A percentile compares a stretch with the other conserved stretches of the same genome.
phyloP scores from a whole-genome alignment of 2,888 invertebrate genomes.

The Temnothorax rugatulus region DNA sequence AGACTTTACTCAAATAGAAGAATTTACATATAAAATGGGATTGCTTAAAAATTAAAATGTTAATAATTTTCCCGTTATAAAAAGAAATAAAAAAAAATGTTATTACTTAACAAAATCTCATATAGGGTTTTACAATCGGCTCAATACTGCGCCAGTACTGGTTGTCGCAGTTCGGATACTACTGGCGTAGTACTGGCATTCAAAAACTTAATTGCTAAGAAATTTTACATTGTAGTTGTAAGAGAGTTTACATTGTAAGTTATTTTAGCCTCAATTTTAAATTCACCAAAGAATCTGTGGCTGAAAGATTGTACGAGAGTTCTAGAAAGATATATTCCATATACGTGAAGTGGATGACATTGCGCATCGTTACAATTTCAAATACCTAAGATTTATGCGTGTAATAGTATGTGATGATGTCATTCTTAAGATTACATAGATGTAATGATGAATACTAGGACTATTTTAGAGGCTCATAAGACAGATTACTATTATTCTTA shows the following conservation, averaged over 20 bases:
- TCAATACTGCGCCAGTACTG: too few relatives aligned
- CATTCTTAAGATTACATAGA: not conserved
- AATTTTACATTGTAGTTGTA: conserved; percentile 5
- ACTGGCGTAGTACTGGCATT: not conserved
- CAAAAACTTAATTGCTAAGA: not conserved
- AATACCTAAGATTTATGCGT: conserved; percentile 19
- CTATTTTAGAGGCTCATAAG: not conserved
- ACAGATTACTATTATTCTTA: conserved; percentile 15
- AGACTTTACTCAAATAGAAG: not conserved
- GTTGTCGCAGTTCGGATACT: too few relatives aligned
- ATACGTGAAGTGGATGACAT: conserved; percentile 4
- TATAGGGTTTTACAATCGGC: too few relatives aligned
- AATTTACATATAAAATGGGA: not conserved
- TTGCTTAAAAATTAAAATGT: not conserved
- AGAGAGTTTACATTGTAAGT: not conserved
- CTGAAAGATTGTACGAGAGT: not conserved
- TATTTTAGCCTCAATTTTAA: not conserved
- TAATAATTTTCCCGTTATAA: not conserved
- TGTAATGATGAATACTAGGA: conserved; percentile 19
- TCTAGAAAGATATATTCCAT: not conserved
- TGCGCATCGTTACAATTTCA: conserved; percentile 19
- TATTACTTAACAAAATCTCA: not conserved
- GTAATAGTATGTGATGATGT: not conserved
- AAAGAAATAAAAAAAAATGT: not conserved
- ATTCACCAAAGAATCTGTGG: not conserved